Evolutionary conservation across 2,113 vertebrate genomes (phyloP).

Genomic region (Anser cygnoides): DNA sequence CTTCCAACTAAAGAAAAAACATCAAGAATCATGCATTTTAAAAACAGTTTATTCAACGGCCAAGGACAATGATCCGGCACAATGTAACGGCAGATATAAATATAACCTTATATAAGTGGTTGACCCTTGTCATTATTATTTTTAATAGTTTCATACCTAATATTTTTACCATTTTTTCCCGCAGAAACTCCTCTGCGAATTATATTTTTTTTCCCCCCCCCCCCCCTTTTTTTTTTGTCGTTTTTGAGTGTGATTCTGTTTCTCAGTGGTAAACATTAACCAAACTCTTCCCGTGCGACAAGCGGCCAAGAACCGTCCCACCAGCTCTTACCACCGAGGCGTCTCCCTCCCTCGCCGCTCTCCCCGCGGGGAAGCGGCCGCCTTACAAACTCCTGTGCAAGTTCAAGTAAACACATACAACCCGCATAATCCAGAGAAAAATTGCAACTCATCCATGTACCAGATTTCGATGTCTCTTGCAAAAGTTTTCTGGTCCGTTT

Average conservation of each 20-base stretch:
- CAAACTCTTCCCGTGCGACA: constrained; percentile 55
- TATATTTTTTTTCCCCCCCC: not conserved
- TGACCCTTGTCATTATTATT: constrained; percentile 71
- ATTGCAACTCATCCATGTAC: constrained; percentile 90
- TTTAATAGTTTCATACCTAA: constrained; percentile 64
- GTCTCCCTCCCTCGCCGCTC: not conserved
- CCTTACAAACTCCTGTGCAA: constrained; percentile 81
- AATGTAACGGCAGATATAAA: constrained; percentile 71
- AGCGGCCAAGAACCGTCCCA: constrained; percentile 56
- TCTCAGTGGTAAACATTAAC: constrained; percentile 66
- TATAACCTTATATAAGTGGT: constrained; percentile 73
- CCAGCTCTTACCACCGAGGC: constrained; percentile 45
- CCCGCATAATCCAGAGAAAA: constrained; percentile 89
- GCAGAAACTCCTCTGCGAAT: constrained; percentile 54
- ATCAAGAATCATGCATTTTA: constrained; percentile 71
- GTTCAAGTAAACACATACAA: constrained; percentile 87
- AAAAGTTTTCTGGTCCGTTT: constrained; percentile 70
- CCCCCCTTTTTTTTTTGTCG: not conserved
- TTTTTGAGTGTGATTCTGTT: constrained; percentile 26
- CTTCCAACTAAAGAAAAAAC: constrained; percentile 71
- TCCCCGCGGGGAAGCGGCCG: constrained; percentile 68
- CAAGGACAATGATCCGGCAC: constrained; percentile 70
- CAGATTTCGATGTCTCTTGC: constrained; percentile 75
- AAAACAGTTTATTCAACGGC: constrained; percentile 71
- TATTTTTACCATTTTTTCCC: constrained; percentile 52